Base-by-base conservation (phyloP, 53 echinoderm and acorn worm genomes). In the Hippasteria phrygiana region DNA sequence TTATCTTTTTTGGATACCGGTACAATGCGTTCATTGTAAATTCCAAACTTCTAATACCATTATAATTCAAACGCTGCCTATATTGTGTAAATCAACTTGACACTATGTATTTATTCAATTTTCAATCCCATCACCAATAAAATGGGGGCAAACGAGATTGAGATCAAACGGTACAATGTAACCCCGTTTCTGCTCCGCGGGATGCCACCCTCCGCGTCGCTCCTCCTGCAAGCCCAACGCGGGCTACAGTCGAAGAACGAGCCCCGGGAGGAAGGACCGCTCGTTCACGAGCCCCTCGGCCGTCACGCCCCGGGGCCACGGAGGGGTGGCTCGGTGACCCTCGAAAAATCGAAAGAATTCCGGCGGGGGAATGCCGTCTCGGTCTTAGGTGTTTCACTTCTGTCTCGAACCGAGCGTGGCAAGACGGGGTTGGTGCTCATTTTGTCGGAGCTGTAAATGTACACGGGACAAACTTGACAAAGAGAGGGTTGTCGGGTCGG, bases 211-310 rank as follows among this genome's bases (percentile, higher is more conserved):
- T 85, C 85, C 85, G 26, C 85, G 71, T 85, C 22, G 85, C 83
- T 69, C 35, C 29, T 35, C 8, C 12, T 7, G 9, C 12, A 51
- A 26, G 34, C 2, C 5, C 41, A 37, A 24, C 20, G n/a, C 41
- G n/a, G 72, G 35, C 35, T 50, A 43, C 7, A n/a, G n/a, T 20
- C 43, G 43, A 22, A 20, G 69, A 33, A 29, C 45, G 37, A 5
- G 71, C 50, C 65, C 78, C 24, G 71, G 85, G 85, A 71, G 85
- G 85, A 85, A 85, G 85, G 71, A 85, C 85, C 85, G 85, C 70
- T 69, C 85, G 85, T 85, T 85, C 85, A 71, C 62, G 8, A 32
- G 70, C 46, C 71, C 85, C 71, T 40, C 24, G 85, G 85, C 85
- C 85, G 70, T 69, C 85, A 69, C 85, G 85, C 85, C 48, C 70